Conservation (phyloP, 1,140 invertebrate genomes). For the Bactericera cockerelli region DNA sequence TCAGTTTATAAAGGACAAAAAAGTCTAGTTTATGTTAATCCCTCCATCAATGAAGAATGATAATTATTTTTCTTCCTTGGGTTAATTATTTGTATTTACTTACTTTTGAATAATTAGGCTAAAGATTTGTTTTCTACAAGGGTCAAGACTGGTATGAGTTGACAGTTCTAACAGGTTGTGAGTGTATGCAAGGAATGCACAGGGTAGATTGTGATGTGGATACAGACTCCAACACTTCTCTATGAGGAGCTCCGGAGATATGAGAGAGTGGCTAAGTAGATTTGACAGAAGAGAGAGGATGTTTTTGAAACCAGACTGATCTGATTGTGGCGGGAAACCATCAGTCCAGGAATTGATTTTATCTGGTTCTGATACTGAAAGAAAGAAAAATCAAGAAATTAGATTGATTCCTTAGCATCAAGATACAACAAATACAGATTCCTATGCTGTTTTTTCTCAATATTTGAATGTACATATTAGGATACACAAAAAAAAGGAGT, state of each 20-base stretch:
- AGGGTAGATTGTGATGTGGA: neutral
- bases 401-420: too few relatives aligned
- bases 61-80: too few relatives aligned
- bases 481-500: too few relatives aligned
- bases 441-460: too few relatives aligned
- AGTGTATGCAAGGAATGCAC: constrained; percentile 38
- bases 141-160: constrained; percentile 38
- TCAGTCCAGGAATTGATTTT: constrained; percentile 26
- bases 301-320: constrained; percentile 33
- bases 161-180: constrained; percentile 45
- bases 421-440: too few relatives aligned
- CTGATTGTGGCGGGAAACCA: constrained; percentile 30
- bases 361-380: constrained; percentile 25
- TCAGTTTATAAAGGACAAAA: too few relatives aligned
- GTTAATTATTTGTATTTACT: too few relatives aligned
- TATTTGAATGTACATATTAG: too few relatives aligned
- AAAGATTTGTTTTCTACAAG: constrained; percentile 39
- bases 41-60: too few relatives aligned
- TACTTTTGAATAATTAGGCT: constrained; percentile 50
- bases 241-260: neutral
- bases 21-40: too few relatives aligned
- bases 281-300: constrained; percentile 38
- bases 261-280: constrained; percentile 28
- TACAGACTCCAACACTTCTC: neutral
- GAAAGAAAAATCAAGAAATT: constrained; percentile 15